Base-by-base conservation (phyloP, 2,797 vertebrate genomes). In the Amblyopsis hoosieri region DNA sequence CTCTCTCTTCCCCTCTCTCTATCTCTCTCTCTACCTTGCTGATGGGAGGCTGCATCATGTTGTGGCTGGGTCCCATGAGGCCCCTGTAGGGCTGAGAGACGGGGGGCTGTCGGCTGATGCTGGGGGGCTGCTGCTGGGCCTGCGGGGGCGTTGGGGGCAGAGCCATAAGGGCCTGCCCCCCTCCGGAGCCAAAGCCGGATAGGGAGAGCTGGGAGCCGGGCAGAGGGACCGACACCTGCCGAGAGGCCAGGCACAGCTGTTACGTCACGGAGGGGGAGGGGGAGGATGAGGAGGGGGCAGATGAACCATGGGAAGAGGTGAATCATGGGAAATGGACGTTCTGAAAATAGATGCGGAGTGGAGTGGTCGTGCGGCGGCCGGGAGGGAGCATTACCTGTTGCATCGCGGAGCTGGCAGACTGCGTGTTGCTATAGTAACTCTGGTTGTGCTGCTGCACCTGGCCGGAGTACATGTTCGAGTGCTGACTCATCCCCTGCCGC, bases 381-480 rank as follows among this genome's bases (percentile, higher is more conserved):
- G 29, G 52, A 46, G 61, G 14, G 23, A 15, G 29, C 75, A 78
- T 90, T 93, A 98, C 97, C 96, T 99, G 98, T 86, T 99, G 98
- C 78, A 99, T 94, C 72, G 95, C 95, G 80, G 94, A 92, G 63
- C 87, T 98, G 54, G 97, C 94, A 42, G 96, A 96, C 81, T 97
- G 97, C 57, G 97, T 95, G 76, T 95, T 97, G 81, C 96, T 99
- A 79, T 99, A 99, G 89, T 97, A 99, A 81, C 93, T 98, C 87
- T 99, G 97, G 54, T 94, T 94, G 72, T 97, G 96, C 73, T 97
- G 97, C 12, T 99, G 97, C 52, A 98, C 95, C 89, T 97, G 97
- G 57, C 97, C 96, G 59, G 97, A 97, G 85, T 98, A 99, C 81
- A 99, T 91, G 85, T 95, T 99, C 62, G 97, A 98, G 90, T 96